Conservation (phyloP, 1,140 invertebrate genomes). For the Heliconius eleuchia region DNA sequence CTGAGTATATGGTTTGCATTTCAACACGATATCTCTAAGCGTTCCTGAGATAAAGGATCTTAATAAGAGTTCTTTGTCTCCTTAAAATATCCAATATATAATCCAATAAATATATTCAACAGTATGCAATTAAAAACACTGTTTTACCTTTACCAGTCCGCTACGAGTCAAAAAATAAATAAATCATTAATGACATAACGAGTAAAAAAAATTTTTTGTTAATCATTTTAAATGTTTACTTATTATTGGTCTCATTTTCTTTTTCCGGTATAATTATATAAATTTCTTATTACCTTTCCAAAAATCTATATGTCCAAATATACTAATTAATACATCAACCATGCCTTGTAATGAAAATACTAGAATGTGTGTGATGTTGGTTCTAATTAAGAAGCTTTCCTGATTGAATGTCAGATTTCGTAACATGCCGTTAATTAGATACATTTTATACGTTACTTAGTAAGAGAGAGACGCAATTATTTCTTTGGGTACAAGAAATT, state of each 20-base stretch:
- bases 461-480: neutral
- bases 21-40: too few species aligned
- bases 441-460: neutral
- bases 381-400: slow-evolving; percentile 24
- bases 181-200: too few species aligned
- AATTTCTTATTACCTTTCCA: neutral
- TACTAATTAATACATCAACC: neutral
- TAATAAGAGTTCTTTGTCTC: too few species aligned
- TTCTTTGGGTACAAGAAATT: slow-evolving; percentile 10
- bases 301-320: neutral
- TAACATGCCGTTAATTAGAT: slow-evolving; percentile 22
- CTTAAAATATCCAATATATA: too few species aligned
- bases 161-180: too few species aligned
- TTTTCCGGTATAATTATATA: neutral
- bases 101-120: too few species aligned
- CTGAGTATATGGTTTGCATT: too few species aligned
- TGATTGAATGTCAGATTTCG: slow-evolving; percentile 26
- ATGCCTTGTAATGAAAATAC: slow-evolving; percentile 16
- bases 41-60: too few species aligned
- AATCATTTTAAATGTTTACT: too few species aligned
- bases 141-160: too few species aligned
- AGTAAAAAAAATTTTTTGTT: too few species aligned
- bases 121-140: too few species aligned
- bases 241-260: neutral
- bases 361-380: slow-evolving; percentile 11